These are phyloP conservation scores for Eurytoma adleriae DNA, from an alignment of 2,888 invertebrate genomes.

Conservation along the genomic window DNA sequence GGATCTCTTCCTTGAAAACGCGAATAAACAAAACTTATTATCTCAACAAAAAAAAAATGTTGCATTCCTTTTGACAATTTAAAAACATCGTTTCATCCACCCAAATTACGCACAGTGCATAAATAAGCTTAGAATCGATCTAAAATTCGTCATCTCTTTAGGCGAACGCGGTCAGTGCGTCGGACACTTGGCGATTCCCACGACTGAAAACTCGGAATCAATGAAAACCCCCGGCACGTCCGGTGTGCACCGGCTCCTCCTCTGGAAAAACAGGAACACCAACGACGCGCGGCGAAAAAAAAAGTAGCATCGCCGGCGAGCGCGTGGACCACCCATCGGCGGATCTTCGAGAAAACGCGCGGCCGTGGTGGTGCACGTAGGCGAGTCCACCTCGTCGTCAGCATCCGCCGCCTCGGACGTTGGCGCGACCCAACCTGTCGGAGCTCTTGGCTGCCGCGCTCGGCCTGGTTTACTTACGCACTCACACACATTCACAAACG, in stretches of 20 bases:
- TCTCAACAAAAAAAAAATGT: too few species aligned
- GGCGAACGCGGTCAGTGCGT: too few species aligned
- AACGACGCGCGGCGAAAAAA: background rate
- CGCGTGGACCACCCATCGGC: conserved; percentile 35
- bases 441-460: conserved; percentile 5
- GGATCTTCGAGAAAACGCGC: conserved; percentile 21
- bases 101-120: too few species aligned
- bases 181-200: too few species aligned
- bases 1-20: too few species aligned
- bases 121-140: background rate
- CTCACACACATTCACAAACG: background rate
- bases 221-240: conserved; percentile 3
- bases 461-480: conserved; percentile 56
- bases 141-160: background rate
- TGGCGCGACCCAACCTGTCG: conserved; percentile 45
- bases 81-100: too few species aligned
- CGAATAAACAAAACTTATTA: too few species aligned
- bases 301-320: background rate
- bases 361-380: background rate
- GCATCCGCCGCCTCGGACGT: conserved; percentile 39
- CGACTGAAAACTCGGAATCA: background rate
- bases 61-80: too few species aligned
- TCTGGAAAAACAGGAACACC: conserved; percentile 17
- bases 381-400: background rate
- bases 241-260: too few species aligned